These are phyloP conservation scores for Geophilus truncorum DNA, from an alignment of 2,888 invertebrate species.

Conservation along the genomic window DNA sequence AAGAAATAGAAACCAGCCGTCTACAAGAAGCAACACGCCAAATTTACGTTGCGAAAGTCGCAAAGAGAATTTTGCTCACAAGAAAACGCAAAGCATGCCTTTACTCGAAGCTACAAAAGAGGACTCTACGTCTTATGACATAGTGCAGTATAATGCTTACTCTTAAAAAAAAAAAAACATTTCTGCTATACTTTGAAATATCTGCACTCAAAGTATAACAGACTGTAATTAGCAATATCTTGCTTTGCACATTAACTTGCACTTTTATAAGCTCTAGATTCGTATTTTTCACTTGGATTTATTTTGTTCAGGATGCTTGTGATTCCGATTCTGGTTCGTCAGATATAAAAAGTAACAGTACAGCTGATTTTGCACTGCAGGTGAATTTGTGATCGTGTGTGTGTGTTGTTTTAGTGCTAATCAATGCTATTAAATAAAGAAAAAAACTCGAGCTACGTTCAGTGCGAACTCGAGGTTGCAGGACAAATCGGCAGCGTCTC, in stretches of 20 bases:
- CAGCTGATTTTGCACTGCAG: conserved; percentile 2
- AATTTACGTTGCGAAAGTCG: not conserved
- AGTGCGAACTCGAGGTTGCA: conserved; percentile 12
- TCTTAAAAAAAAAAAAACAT: not conserved
- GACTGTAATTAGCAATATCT: not conserved
- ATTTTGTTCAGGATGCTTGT: conserved; percentile 12
- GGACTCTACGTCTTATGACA: not conserved
- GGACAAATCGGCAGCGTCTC: not conserved
- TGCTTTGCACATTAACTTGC: not conserved
- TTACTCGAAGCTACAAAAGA: not conserved
- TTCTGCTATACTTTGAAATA: not conserved
- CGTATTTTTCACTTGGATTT: too few relatives aligned
- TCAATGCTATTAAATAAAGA: not conserved
- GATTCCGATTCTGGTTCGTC: not conserved
- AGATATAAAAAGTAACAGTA: not conserved
- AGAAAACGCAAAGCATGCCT: not conserved
- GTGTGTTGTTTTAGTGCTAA: not conserved
- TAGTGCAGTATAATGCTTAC: not conserved
- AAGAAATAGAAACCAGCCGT: not conserved
- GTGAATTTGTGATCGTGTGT: not conserved
- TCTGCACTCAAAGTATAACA: not conserved
- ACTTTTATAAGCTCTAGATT: not conserved
- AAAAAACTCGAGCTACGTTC: conserved; percentile 5
- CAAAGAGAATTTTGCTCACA: not conserved
- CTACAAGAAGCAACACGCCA: not conserved